Conservation (phyloP, 30 jellyfish, hydroid and myxozoan species). For the Phacellophora camtschatica region DNA sequence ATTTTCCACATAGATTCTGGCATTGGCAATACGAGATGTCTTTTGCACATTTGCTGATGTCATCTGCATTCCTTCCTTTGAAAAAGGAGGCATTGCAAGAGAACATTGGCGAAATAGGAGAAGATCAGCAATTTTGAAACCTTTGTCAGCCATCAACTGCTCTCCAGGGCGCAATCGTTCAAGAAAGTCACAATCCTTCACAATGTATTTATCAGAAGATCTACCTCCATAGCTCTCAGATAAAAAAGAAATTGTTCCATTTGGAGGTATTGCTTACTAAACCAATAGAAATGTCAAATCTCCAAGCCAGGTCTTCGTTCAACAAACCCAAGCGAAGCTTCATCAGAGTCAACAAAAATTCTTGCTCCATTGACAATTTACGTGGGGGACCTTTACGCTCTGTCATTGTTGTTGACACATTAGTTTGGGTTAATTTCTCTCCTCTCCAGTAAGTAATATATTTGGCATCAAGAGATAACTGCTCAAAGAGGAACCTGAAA, state of each 20-base stretch:
- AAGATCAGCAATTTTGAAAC: not conserved
- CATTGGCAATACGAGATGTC: not conserved
- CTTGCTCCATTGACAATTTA: not conserved
- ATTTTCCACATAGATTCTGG: conserved; percentile 39
- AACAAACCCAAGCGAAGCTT: not conserved
- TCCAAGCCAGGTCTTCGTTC: not conserved
- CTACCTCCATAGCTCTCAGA: conserved; percentile 32
- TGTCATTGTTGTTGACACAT: not conserved
- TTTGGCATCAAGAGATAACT: not conserved
- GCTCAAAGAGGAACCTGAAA: not conserved
- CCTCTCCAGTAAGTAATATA: not conserved
- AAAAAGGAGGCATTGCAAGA: not conserved
- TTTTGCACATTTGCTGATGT: not conserved
- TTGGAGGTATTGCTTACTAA: not conserved
- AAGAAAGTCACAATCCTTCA: conserved; percentile 13
- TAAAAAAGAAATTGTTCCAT: conserved; percentile 4
- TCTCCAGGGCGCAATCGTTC: conserved; percentile 9
- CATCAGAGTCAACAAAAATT: not conserved
- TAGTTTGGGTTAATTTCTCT: not conserved
- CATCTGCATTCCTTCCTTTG: not conserved
- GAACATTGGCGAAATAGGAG: not conserved
- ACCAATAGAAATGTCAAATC: not conserved
- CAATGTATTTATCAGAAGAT: conserved; percentile 15
- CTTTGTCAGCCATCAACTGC: conserved; percentile 30
- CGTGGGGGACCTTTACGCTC: not conserved